Conservation (phyloP, 2,888 invertebrate species). For the Phortica magna region DNA sequence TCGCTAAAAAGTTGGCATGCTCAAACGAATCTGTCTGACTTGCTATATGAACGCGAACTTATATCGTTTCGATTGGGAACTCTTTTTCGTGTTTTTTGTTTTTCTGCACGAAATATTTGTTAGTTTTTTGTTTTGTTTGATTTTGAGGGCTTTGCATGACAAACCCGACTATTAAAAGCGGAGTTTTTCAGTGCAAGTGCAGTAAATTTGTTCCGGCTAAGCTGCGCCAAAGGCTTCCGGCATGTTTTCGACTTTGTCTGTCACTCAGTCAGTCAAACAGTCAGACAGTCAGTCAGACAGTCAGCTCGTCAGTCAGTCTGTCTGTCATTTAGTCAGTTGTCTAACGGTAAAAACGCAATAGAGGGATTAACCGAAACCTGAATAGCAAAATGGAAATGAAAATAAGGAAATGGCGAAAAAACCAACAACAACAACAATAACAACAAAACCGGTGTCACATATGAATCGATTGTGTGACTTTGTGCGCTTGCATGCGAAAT, state of each 20-base stretch:
- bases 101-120: not conserved
- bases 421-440: not conserved
- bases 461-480: conserved; percentile 25
- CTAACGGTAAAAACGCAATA: conserved; percentile 27
- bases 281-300: not conserved
- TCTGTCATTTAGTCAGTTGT: not conserved
- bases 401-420: not conserved
- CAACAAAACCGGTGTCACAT: conserved; percentile 20
- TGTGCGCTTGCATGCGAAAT: not conserved
- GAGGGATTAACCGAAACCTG: conserved; percentile 26
- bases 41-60: not conserved
- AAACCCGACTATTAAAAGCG: conserved; percentile 59
- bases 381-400: conserved; percentile 6
- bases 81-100: not conserved
- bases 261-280: not conserved
- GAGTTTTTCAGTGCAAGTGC: conserved; percentile 44
- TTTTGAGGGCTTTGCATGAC: conserved; percentile 47
- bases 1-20: too few species aligned
- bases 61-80: not conserved
- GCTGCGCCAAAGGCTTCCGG: not conserved
- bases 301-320: not conserved
- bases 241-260: not conserved
- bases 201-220: conserved; percentile 18
- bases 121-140: not conserved
- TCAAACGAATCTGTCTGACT: too few species aligned